A percentile compares a stretch with the other conserved stretches of the same genome.
These are phyloP conservation scores for Protula sp. DNA, from an alignment of 2,888 invertebrate species.

Conservation along the genomic window DNA sequence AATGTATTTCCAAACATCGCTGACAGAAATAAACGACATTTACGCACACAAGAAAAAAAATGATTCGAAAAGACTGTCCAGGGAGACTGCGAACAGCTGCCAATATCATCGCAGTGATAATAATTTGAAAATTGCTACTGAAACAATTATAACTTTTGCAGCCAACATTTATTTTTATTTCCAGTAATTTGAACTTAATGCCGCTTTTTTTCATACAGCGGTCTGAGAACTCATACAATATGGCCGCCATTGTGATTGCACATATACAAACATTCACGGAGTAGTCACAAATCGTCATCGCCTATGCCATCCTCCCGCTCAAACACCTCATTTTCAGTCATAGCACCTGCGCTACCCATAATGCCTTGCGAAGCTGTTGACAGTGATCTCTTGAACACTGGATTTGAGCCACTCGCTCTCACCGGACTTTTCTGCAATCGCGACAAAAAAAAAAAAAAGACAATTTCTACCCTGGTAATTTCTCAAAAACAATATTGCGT, in stretches of 20 bases:
- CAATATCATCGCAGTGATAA: too few species aligned
- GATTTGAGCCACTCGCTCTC: too few species aligned
- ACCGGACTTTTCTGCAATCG: too few species aligned
- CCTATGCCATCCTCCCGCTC: not conserved
- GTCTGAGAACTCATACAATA: not conserved
- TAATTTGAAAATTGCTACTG: not conserved
- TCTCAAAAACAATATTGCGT: too few species aligned
- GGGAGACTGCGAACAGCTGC: too few species aligned
- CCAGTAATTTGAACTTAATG: not conserved
- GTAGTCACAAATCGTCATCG: conserved; percentile 5
- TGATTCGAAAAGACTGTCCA: too few species aligned
- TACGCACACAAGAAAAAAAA: too few species aligned
- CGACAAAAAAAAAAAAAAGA: too few species aligned
- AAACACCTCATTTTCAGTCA: not conserved
- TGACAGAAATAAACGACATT: too few species aligned
- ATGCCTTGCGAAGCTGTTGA: not conserved
- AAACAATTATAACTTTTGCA: not conserved
- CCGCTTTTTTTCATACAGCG: too few species aligned
- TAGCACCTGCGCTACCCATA: not conserved
- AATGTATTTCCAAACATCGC: too few species aligned
- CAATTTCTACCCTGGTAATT: too few species aligned
- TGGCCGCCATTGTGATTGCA: not conserved
- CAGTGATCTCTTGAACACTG: not conserved
- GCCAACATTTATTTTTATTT: not conserved
- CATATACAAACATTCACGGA: not conserved